Percentiles rank a stretch among this genome's conserved stretches.
Evolutionary conservation across 2,113 vertebrate genomes (phyloP).

Genomic region (Corythaixoides concolor): DNA sequence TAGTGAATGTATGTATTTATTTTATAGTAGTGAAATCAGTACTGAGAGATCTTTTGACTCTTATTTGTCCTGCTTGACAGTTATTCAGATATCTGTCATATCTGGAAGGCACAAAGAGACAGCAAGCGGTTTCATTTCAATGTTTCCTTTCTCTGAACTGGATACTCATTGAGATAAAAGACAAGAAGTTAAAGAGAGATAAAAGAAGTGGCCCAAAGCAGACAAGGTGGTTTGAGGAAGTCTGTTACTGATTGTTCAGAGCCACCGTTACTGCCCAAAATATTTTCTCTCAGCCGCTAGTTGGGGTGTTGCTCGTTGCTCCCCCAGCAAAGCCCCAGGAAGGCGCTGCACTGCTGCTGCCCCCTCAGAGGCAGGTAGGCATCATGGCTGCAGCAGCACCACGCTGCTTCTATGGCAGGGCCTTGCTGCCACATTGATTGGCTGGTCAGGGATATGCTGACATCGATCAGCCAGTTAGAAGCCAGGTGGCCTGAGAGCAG

Average conservation of each 20-base stretch:
- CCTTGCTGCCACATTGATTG: background rate
- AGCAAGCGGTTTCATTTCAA: background rate
- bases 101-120: background rate
- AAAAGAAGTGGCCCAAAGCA: background rate
- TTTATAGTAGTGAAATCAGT: background rate
- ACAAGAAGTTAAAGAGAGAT: background rate
- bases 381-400: background rate
- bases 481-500: too few relatives aligned
- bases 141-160: background rate
- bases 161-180: background rate
- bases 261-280: background rate
- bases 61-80: background rate
- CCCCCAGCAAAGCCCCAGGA: background rate
- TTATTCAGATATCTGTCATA: background rate
- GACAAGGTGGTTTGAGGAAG: background rate
- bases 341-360: background rate
- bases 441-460: background rate
- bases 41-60: background rate
- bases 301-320: background rate
- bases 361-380: background rate
- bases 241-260: too few relatives aligned
- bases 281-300: background rate
- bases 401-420: fast-evolving
- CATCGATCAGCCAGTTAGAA: background rate
- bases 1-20: too few relatives aligned